Base-by-base conservation (phyloP, 2,113 vertebrate genomes). In the Nothocercus julius region DNA sequence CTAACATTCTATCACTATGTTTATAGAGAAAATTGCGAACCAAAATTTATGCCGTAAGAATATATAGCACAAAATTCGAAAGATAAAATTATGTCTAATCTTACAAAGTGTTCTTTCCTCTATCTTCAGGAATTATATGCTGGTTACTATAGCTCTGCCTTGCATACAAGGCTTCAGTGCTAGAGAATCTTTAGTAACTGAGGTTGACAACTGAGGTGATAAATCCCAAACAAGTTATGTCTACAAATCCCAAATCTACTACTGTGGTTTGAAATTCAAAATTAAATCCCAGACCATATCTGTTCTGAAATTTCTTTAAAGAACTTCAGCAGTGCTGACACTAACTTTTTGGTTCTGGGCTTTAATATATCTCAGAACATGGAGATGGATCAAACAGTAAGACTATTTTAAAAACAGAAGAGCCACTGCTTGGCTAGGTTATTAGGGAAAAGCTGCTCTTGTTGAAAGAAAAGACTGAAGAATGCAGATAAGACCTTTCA, bases 161-260 rank as follows among this genome's bases (percentile, higher is more conserved):
- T 34, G 56, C 25, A 32, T 0, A 10, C 0, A 2, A 66, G 28
- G 14, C 54, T 83, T 0, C 82, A 80, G 18, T 8, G 27, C 12
- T 77, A n/a, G 0, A 0, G 16, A 76, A 82, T 25, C 44, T 78
- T 80, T 40, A 77, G 22, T 58, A 87, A 82, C 12, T 11, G 18
- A 67, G 49, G 49, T 4, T 74, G 36, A 59, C 70, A 86, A 36
- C 22, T n/a, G 42, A 89, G 38, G 7, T 36, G 20, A 67, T 73
- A 89, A 68, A 59, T 8, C 3, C 3, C 4, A 1, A 45, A 70
- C 38, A 13, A 19, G n/a, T 18, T 25, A 76, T 3, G 9, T 53
- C 47, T 58, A 12, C n/a, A 88, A 83, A 83, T 70, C 69, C 73
- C n/a, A 88, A 83, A 83, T 70, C 69, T 73, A 27, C 25, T 62